Conservation (phyloP, 2,888 invertebrate species). For the Ornithoptera alexandrae region DNA sequence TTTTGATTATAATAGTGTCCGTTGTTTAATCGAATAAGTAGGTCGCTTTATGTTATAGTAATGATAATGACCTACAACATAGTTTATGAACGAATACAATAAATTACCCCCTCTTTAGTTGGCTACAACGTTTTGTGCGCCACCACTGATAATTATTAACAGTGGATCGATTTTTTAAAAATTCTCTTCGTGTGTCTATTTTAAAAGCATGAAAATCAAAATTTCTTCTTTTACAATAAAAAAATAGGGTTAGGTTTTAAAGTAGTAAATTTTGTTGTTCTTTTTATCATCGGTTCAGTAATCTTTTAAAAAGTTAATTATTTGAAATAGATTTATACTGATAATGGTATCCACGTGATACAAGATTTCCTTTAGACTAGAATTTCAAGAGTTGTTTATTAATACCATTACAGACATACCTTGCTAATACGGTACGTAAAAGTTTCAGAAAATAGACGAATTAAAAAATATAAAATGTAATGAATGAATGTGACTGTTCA, state of each 20-base stretch:
- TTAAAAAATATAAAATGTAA: neutral
- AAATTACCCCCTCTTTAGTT: no score
- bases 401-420: neutral
- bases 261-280: neutral
- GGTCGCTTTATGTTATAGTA: neutral
- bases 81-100: no score
- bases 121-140: no score
- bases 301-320: neutral
- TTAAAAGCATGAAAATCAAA: no score
- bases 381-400: neutral
- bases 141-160: no score
- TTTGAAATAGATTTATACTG: neutral
- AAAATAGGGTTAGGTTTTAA: neutral
- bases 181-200: no score
- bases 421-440: neutral
- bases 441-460: neutral
- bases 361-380: neutral
- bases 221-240: no score
- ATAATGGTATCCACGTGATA: neutral
- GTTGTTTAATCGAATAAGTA: constrained; percentile 15
- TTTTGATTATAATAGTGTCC: constrained; percentile 12
- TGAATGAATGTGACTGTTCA: neutral
- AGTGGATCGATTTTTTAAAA: no score
- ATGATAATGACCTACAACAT: neutral
- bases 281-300: neutral